Base-by-base conservation (phyloP, 2,888 invertebrate species). In the Drosophila mettleri region DNA sequence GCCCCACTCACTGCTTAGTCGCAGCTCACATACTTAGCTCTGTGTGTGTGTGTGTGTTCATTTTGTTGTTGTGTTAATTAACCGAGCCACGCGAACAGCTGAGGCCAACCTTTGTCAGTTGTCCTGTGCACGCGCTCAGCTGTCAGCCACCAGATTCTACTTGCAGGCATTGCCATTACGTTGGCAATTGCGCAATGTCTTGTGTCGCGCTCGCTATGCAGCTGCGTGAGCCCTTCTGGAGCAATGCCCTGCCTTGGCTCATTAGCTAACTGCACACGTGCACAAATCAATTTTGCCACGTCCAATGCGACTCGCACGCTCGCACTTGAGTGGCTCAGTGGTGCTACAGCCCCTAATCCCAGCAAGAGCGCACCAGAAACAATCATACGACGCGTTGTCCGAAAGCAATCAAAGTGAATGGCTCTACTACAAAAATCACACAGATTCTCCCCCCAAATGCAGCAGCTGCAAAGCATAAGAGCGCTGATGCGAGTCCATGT, bases 251-350 rank as follows among this genome's bases (percentile, higher is more conserved):
- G 36, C 49, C 49, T 53, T 38, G 57, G 46, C 88, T 88, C 86
- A 83, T 83, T 83, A 88, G 78, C 71, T 86, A 82, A 70, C 88
- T 59, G 78, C 69, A 78, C 83, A 83, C 86, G 83, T 83, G 83
- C 86, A 80, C 80, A 88, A 88, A 83, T 83, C 83, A 83, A 83
- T 83, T 88, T 88, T 65, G 71, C 74, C 60, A 67, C 71, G 64
- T 59, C 61, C 65, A 41, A 38, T 31, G 61, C 48, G 43, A 51
- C 57, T 66, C 24, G 38, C 65, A 58, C 67, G 54, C 66, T 34
- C 18, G 29, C 58, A 43, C 60, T 68, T 63, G 49, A 61, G 57
- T 63, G 53, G 12, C 33, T 38, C 18, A 72, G 73, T 58, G 59
- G 45, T 22, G 39, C 48, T n/a, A 41, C 18, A 41, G 41, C 41